A percentile compares a stretch with the other conserved stretches of the same genome.
Conservation (phyloP, 2,888 invertebrate species). For the Cinara cedri region DNA sequence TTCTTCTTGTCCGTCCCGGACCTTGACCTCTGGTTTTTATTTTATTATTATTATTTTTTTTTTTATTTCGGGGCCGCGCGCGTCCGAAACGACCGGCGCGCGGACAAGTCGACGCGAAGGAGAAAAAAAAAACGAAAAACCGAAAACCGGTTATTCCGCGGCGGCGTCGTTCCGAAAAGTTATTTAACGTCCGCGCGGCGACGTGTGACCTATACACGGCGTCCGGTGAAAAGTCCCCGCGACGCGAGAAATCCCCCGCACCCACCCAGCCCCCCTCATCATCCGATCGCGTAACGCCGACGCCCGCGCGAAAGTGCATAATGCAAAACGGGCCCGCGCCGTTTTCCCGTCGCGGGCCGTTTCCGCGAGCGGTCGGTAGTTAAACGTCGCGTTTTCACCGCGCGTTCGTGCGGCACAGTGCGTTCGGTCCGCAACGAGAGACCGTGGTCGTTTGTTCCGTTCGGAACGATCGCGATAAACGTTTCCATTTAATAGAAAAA, state of each 20-base stretch:
- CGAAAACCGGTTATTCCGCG: constrained; percentile 43
- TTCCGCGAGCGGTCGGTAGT: no score
- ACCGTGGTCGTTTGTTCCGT: no score
- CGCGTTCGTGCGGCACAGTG: no score
- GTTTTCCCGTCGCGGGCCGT: no score
- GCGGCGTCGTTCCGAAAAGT: constrained; percentile 32
- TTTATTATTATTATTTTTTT: no score
- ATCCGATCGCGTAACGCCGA: not conserved
- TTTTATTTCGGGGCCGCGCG: constrained; percentile 41
- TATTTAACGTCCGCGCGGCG: constrained; percentile 27
- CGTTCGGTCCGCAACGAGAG: no score
- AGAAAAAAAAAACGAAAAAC: constrained; percentile 7
- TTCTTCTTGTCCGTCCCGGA: constrained; percentile 23
- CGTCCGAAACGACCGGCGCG: constrained; percentile 37
- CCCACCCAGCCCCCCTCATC: no score
- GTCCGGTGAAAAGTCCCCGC: not conserved
- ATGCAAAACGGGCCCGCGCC: no score
- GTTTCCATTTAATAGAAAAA: constrained; percentile 13
- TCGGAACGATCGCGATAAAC: constrained; percentile 4
- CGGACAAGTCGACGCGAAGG: constrained; percentile 10
- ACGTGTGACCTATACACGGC: constrained; percentile 44
- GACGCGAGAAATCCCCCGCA: no score
- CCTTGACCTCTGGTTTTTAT: constrained; percentile 53
- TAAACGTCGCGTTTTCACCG: no score
- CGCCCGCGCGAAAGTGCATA: not conserved